These are phyloP conservation scores for Lonchura striata DNA, from an alignment of 2,113 vertebrate genomes.

Conservation along the genomic window DNA sequence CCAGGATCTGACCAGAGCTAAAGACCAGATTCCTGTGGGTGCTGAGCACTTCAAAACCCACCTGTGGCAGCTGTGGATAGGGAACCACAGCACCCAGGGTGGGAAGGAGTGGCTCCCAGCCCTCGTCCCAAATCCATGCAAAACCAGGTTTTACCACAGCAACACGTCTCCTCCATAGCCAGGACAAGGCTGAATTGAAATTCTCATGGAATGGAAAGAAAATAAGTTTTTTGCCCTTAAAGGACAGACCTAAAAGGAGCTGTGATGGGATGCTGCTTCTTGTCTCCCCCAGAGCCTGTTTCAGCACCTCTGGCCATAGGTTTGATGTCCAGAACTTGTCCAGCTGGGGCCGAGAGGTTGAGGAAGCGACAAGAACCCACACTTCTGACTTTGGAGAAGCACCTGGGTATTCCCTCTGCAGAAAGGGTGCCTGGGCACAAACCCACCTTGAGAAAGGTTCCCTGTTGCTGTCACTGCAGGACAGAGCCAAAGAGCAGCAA, in stretches of 20 bases:
- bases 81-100: neutral
- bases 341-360: neutral
- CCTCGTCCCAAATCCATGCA: neutral
- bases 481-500: neutral
- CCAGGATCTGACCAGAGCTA: neutral
- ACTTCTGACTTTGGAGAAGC: neutral
- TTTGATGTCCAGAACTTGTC: neutral
- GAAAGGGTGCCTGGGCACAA: neutral
- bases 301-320: neutral
- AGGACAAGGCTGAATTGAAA: neutral
- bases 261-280: neutral
- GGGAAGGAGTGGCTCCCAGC: neutral
- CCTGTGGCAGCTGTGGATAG: neutral
- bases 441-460: neutral
- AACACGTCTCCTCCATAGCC: neutral
- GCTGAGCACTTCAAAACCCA: neutral
- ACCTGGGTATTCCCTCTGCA: neutral
- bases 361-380: neutral
- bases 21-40: accelerated
- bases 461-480: neutral
- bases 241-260: neutral
- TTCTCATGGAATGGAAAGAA: neutral
- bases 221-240: neutral
- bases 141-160: neutral
- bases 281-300: neutral